These are phyloP conservation scores for Nestor notabilis DNA, from an alignment of 2,113 vertebrate genomes.

Conservation along the genomic window DNA sequence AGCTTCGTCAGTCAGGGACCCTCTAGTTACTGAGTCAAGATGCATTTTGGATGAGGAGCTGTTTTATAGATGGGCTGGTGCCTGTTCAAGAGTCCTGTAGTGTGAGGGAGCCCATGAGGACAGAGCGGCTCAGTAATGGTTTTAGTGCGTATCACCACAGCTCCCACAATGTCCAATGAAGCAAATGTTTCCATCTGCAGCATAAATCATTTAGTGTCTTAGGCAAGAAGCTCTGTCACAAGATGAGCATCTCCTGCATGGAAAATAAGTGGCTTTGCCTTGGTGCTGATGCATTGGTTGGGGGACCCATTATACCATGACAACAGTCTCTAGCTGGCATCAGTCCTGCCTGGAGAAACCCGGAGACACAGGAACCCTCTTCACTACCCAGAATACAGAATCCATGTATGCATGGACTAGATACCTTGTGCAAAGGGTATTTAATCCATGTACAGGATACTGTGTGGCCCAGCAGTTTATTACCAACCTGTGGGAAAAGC, in stretches of 20 bases:
- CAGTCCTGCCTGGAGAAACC: not conserved
- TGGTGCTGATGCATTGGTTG: not conserved
- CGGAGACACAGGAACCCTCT: not conserved
- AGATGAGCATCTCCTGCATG: not conserved
- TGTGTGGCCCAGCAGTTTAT: fast-evolving
- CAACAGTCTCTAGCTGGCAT: not conserved
- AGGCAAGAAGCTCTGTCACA: not conserved
- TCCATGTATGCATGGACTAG: too few relatives aligned
- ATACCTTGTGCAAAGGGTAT: too few relatives aligned
- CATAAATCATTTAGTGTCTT: slow-evolving; percentile 25
- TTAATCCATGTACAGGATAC: not conserved
- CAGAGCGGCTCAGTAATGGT: not conserved
- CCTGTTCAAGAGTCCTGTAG: not conserved
- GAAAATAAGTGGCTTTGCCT: not conserved
- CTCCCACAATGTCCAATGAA: not conserved
- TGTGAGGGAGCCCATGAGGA: not conserved
- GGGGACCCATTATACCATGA: not conserved
- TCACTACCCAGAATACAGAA: not conserved
- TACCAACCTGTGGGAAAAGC: not conserved
- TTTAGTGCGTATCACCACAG: not conserved
- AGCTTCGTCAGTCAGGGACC: not conserved
- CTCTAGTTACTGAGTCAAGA: not conserved
- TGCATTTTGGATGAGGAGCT: not conserved
- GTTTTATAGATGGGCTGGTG: not conserved
- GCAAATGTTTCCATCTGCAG: not conserved